Percentiles rank a stretch among this genome's conserved stretches.
Evolutionary conservation across 2,888 invertebrate genomes (phyloP).

Genomic region (Oligia fasciuncula): DNA sequence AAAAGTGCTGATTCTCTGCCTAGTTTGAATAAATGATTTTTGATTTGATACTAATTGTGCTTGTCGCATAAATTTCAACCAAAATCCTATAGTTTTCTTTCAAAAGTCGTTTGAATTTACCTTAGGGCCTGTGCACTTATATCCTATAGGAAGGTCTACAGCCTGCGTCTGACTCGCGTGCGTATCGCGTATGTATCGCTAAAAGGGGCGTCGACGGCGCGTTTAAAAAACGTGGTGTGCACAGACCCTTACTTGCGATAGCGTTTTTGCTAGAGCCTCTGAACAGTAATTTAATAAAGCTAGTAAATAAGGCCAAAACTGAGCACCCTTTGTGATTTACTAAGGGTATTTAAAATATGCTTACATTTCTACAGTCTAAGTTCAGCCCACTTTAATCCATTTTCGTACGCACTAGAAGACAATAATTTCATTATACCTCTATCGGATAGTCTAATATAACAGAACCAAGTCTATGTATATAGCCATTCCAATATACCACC

Average conservation of each 20-base stretch:
- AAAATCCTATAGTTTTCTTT: not conserved
- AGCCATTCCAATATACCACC: conserved; percentile 7
- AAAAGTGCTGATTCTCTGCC: not conserved
- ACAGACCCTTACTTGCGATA: not conserved
- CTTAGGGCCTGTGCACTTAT: too few species aligned
- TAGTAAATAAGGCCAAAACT: conserved; percentile 12
- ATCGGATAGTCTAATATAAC: not conserved
- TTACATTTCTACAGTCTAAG: not conserved
- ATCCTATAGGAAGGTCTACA: too few species aligned
- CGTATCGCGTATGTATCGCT: too few species aligned
- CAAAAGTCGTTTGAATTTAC: not conserved
- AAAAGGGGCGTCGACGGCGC: too few species aligned
- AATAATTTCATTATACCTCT: conserved; percentile 24
- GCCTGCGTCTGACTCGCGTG: too few species aligned
- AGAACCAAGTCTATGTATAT: not conserved
- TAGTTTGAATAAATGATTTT: not conserved
- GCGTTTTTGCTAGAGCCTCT: not conserved
- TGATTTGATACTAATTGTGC: not conserved
- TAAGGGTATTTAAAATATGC: not conserved
- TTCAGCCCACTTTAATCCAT: not conserved
- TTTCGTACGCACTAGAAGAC: conserved; percentile 4
- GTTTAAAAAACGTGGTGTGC: too few species aligned
- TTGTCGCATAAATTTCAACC: not conserved
- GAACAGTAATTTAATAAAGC: conserved; percentile 16
- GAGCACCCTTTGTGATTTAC: conserved; percentile 5